Conservation (phyloP, 2,888 invertebrate species). For the Catotricha subobsoleta region DNA sequence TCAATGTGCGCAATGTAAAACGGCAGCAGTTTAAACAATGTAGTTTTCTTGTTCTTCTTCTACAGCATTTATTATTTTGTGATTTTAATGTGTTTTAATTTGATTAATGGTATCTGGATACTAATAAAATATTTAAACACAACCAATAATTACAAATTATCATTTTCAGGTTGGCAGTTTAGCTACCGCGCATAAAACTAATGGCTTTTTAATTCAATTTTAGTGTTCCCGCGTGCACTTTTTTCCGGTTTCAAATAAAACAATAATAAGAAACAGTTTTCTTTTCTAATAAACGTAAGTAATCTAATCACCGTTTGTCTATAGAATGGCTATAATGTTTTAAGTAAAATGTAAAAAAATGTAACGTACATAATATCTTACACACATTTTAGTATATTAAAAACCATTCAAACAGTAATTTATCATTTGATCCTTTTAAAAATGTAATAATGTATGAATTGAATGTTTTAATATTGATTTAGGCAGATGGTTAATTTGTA, state of each 20-base stretch:
- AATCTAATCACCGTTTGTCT: too few species aligned
- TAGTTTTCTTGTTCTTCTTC: not conserved
- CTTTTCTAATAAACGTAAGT: constrained; percentile 1
- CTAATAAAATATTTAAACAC: not conserved
- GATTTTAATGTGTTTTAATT: constrained; percentile 4
- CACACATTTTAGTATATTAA: constrained; percentile 3
- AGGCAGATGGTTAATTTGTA: too few species aligned
- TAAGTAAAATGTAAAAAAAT: not conserved
- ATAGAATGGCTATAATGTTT: too few species aligned
- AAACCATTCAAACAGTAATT: constrained; percentile 5
- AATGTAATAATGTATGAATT: too few species aligned
- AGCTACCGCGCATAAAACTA: constrained; percentile 2
- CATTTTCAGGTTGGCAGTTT: too few species aligned
- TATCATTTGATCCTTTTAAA: constrained; percentile 7
- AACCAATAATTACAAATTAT: not conserved
- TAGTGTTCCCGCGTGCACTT: not conserved
- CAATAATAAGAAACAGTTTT: not conserved
- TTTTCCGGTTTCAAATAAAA: not conserved
- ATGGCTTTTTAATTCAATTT: constrained; percentile 2
- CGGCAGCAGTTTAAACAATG: too few species aligned
- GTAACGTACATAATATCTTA: too few species aligned
- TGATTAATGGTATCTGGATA: not conserved
- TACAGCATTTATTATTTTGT: not conserved
- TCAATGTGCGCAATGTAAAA: too few species aligned
- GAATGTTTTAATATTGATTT: too few species aligned